Evolutionary conservation across 2,888 invertebrate species (phyloP).

Genomic region (Cryptus viduatorius): DNA sequence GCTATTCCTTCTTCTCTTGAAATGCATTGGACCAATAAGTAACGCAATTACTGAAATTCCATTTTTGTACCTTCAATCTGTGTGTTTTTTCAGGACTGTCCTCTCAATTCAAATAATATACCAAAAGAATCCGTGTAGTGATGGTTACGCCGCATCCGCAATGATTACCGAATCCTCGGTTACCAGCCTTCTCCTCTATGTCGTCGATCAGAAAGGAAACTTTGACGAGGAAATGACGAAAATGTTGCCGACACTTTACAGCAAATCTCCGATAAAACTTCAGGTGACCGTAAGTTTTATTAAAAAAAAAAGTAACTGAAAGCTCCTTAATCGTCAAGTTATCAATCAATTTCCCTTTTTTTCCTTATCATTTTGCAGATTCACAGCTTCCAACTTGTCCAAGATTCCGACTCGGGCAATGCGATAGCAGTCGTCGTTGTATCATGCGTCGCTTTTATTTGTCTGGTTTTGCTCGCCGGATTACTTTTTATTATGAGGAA

Average conservation of each 20-base stretch:
- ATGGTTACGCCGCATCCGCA: conserved; percentile 55
- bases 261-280: conserved; percentile 74
- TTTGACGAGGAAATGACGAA: conserved; percentile 80
- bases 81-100: conserved; percentile 75
- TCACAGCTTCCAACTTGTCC: conserved; percentile 79
- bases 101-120: conserved; percentile 77
- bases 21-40: not conserved
- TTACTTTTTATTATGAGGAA: conserved; percentile 93
- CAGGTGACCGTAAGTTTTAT: conserved; percentile 78
- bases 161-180: conserved; percentile 70
- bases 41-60: not conserved
- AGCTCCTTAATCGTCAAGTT: not conserved
- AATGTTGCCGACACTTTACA: conserved; percentile 78
- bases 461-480: conserved; percentile 91
- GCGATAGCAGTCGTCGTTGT: conserved; percentile 93
- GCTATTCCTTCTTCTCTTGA: not conserved
- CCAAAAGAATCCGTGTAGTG: conserved; percentile 78
- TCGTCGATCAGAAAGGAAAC: conserved; percentile 78
- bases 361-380: conserved; percentile 75
- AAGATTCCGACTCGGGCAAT: conserved; percentile 81
- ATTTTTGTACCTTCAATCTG: not conserved
- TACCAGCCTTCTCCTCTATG: conserved; percentile 78
- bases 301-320: not conserved
- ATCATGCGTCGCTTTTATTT: conserved; percentile 92
- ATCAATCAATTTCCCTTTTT: conserved; percentile 1